These are phyloP conservation scores for Drosophila leonis DNA, from an alignment of 2,888 invertebrate genomes.

Conservation along the genomic window DNA sequence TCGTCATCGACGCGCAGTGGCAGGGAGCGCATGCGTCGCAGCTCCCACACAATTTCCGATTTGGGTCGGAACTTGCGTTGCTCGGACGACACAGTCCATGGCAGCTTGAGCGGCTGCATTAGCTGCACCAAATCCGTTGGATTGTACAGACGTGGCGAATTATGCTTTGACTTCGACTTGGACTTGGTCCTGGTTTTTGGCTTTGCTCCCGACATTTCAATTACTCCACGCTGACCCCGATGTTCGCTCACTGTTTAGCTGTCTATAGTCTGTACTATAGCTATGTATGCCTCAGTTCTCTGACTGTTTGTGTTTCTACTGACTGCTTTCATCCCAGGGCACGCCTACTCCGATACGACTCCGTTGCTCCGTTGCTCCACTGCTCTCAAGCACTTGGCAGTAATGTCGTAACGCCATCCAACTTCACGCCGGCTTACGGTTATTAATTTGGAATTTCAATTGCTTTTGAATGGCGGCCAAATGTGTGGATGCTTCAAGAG, in stretches of 20 bases:
- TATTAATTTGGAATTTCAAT: conserved; percentile 48
- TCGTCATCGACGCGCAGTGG: conserved; percentile 34
- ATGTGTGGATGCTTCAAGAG: conserved; percentile 6
- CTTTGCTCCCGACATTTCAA: conserved; percentile 16
- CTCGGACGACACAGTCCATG: background rate
- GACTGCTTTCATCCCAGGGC: background rate
- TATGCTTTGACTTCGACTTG: conserved; percentile 24
- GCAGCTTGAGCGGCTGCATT: conserved; percentile 22
- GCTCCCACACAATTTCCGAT: conserved; percentile 56
- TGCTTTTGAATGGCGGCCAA: conserved; percentile 64
- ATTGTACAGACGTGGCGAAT: conserved; percentile 8
- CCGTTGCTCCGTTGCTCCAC: no score
- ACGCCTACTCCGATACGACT: conserved; percentile 36
- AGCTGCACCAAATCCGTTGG: conserved; percentile 16
- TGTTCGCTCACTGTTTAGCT: conserved; percentile 1
- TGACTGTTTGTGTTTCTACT: background rate
- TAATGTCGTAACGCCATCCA: background rate
- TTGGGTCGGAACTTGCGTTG: conserved; percentile 35
- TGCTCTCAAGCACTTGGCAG: no score
- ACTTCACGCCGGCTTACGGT: conserved; percentile 1
- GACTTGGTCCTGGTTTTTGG: background rate
- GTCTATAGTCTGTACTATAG: background rate
- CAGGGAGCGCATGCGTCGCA: conserved; percentile 30
- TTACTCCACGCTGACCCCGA: conserved; percentile 4
- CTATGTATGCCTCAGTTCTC: background rate